Evolutionary conservation across 2,113 vertebrate species (phyloP), one percentile per base, ranked within the genome.

Genomic region (Microcebus ravelobensis): DNA sequence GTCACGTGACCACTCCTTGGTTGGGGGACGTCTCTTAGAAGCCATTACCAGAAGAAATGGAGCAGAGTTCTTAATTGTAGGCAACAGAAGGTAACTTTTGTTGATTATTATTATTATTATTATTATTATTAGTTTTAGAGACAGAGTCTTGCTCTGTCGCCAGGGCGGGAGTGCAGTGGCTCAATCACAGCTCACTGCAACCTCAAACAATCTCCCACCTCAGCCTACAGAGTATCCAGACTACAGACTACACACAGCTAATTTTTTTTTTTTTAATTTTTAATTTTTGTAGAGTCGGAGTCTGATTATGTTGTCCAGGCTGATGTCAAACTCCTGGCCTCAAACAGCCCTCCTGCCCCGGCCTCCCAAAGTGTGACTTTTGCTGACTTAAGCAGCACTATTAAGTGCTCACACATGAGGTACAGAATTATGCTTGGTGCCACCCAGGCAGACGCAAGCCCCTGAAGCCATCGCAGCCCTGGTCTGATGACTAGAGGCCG

Each of bases 21-120:
- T 3, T 48, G 15, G 1, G 1, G 29, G 29, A 0, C 13, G 0
- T 14, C 29, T 61, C 8, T n/a, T 3, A 68, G 70, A 29, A 17
- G 36, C 68, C 20, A 2, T 77, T 11, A 20, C n/a, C 25, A 2
- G 34, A n/a, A 63, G 23, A 23, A 21, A 5, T 2, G 23, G 42
- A 23, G 12, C 39, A 0, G 23, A 0, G 1, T 29, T 91, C 42
- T 42, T 39, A 3, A 3, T 0, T 11, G 2, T 0, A 21, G 65
- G 31, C 50, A 6, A 8, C 2, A 5, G 55, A 74, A 67, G 42
- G 20, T 1, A 23, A 6, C 36, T 17, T 39, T 15, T 17, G 31
- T 13, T 67, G 63, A 34, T 67, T 34, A 63, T 63, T 27, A 63
- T 63, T 20, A 55, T 20, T 25, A 55, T 20, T 25, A 39, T 39